Evolutionary conservation across 2,888 invertebrate genomes (phyloP).

Genomic region (Brachynemurus nebulosus): DNA sequence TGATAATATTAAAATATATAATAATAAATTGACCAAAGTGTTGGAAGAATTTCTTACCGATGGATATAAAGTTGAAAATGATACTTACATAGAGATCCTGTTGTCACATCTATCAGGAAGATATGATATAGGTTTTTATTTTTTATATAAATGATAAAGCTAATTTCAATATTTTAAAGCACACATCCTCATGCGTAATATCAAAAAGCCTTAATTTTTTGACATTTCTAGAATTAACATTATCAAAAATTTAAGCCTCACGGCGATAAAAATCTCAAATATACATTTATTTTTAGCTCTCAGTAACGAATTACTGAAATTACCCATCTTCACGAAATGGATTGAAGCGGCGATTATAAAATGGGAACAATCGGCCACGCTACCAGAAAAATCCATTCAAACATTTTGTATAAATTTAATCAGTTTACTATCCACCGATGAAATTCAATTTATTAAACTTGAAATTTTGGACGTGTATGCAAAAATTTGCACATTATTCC

Average conservation of each 20-base stretch:
- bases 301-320: slow-evolving; percentile 25
- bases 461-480: slow-evolving; percentile 32
- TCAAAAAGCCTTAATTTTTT: background rate
- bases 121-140: slow-evolving; percentile 33
- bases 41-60: slow-evolving; percentile 42
- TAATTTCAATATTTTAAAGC: background rate
- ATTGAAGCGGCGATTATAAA: slow-evolving; percentile 30
- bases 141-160: background rate
- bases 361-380: slow-evolving; percentile 26
- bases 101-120: slow-evolving; percentile 42
- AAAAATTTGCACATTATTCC: slow-evolving; percentile 26
- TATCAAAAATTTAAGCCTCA: too few species aligned
- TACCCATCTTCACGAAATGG: slow-evolving; percentile 32
- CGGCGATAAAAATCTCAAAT: background rate
- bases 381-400: slow-evolving; percentile 33
- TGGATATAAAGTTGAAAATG: slow-evolving; percentile 42
- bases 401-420: slow-evolving; percentile 50
- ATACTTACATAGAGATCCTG: slow-evolving; percentile 49
- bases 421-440: slow-evolving; percentile 42
- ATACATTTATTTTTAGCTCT: slow-evolving; percentile 25
- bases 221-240: background rate
- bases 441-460: slow-evolving; percentile 43
- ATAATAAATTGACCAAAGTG: slow-evolving; percentile 40
- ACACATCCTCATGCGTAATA: background rate
- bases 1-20: too few species aligned